Conservation (phyloP, 2,797 vertebrate genomes). For the Sarcoramphus papa region DNA sequence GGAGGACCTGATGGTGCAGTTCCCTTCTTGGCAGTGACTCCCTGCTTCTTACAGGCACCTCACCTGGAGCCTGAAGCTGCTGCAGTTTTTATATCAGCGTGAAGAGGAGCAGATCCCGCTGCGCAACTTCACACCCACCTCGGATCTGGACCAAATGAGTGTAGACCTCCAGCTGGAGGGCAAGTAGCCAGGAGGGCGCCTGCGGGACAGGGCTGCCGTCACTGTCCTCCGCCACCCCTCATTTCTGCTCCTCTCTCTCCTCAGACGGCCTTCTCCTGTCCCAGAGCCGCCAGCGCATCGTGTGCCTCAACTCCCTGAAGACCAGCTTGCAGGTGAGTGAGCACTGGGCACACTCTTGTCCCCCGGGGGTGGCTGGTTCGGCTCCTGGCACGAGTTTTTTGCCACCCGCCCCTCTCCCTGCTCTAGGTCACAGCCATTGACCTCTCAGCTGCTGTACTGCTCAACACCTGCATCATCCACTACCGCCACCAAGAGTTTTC, state of each 20-base stretch:
- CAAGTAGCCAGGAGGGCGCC: slow-evolving; percentile 23
- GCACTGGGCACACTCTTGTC: not conserved
- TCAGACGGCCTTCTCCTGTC: slow-evolving; percentile 94
- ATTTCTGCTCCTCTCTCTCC: not conserved
- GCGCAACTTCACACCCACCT: slow-evolving; percentile 85
- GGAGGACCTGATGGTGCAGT: not conserved
- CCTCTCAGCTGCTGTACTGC: slow-evolving; percentile 82
- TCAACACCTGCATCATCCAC: slow-evolving; percentile 96
- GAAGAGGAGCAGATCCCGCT: slow-evolving; percentile 86
- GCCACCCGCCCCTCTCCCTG: not conserved
- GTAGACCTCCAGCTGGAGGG: slow-evolving; percentile 89
- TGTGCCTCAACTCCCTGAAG: slow-evolving; percentile 90
- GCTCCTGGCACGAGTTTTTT: not conserved
- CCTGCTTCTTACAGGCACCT: slow-evolving; percentile 81
- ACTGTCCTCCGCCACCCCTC: not conserved
- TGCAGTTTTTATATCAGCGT: slow-evolving; percentile 82
- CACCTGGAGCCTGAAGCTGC: slow-evolving; percentile 93
- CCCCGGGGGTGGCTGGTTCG: not conserved
- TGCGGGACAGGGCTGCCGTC: accelerated
- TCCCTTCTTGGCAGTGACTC: not conserved
- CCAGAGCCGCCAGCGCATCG: slow-evolving; percentile 94
- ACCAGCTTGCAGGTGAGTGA: slow-evolving; percentile 82
- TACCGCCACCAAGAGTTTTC: slow-evolving; percentile 98
- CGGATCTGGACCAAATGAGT: slow-evolving; percentile 89
- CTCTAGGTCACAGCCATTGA: slow-evolving; percentile 88